Evolutionary conservation across 1,140 invertebrate species (phyloP).

Genomic region (Drosophila sucinea): DNA sequence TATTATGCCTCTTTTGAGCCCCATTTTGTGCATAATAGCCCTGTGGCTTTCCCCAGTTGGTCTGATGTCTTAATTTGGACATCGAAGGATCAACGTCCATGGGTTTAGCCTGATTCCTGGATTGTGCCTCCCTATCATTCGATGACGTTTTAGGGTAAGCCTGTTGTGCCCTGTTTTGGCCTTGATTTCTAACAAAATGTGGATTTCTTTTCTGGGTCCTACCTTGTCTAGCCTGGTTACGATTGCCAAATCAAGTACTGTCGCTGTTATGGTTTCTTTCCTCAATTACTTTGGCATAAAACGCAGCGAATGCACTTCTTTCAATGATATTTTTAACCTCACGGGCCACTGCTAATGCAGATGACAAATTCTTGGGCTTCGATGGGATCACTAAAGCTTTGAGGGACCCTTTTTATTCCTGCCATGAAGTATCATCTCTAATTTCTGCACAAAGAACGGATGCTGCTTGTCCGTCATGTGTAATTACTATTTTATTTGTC

Average conservation of each 20-base stretch:
- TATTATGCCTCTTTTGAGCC: conserved; percentile 22
- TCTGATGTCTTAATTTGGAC: conserved; percentile 21
- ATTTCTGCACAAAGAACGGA: too few relatives aligned
- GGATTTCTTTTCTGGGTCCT: conserved; percentile 24
- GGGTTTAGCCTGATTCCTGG: conserved; percentile 4
- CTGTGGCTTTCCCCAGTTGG: conserved; percentile 20
- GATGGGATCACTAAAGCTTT: too few relatives aligned
- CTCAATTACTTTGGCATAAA: conserved; percentile 4
- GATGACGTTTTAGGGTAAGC: not conserved
- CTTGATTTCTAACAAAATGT: conserved; percentile 17
- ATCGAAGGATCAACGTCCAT: conserved; percentile 28
- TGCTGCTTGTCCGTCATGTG: too few relatives aligned
- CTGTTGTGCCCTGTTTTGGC: conserved; percentile 10
- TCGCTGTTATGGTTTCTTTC: not conserved
- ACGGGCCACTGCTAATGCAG: too few relatives aligned
- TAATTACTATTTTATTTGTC: too few relatives aligned
- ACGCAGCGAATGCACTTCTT: too few relatives aligned
- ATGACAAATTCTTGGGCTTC: too few relatives aligned
- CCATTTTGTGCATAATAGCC: not conserved
- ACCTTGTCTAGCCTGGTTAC: not conserved
- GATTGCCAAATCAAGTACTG: conserved; percentile 3
- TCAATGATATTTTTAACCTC: too few relatives aligned
- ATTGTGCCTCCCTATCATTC: conserved; percentile 5
- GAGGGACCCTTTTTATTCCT: too few relatives aligned
- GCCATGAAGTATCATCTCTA: too few relatives aligned